Evolutionary conservation across 2,113 vertebrate genomes (phyloP).

Genomic region (Nestor notabilis): DNA sequence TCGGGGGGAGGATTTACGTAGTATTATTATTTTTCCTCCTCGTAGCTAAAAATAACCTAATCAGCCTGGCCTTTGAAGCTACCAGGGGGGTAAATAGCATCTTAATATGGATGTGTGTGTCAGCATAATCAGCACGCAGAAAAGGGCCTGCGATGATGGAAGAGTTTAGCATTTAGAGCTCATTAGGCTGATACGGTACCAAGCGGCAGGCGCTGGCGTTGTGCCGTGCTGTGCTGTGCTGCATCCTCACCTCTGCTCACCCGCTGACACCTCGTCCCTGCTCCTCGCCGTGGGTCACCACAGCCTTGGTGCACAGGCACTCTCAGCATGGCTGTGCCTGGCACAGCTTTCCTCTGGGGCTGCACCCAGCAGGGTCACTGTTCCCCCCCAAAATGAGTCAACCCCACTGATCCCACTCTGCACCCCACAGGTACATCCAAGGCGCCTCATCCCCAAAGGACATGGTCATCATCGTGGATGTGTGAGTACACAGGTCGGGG

Average conservation of each 20-base stretch:
- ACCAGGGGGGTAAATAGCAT: slow-evolving; percentile 60
- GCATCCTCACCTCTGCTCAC: accelerated
- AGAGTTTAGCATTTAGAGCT: slow-evolving; percentile 64
- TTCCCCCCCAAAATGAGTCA: accelerated
- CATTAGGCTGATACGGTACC: slow-evolving; percentile 3
- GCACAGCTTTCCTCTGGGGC: not conserved
- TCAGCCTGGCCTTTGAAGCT: slow-evolving; percentile 65
- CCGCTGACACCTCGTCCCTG: accelerated
- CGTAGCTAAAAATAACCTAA: slow-evolving; percentile 61
- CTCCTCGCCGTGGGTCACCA: accelerated
- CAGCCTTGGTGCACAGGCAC: accelerated
- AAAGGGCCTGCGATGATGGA: slow-evolving; percentile 46
- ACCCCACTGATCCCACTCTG: not conserved
- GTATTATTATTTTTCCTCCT: slow-evolving; percentile 20
- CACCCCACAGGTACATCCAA: slow-evolving; percentile 91
- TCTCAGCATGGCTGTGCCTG: not conserved
- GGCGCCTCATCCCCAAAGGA: slow-evolving; percentile 98
- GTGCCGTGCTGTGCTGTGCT: not conserved
- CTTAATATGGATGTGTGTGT: slow-evolving; percentile 63
- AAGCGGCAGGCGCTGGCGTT: not conserved
- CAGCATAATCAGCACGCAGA: slow-evolving; percentile 48
- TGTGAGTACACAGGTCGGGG: slow-evolving; percentile 81
- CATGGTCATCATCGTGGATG: slow-evolving; percentile 99
- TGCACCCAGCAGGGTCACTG: not conserved
- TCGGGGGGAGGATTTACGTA: not conserved